phyloP scores from a whole-genome alignment of 2,888 invertebrate species.

The Meiosimyza platycephala region DNA sequence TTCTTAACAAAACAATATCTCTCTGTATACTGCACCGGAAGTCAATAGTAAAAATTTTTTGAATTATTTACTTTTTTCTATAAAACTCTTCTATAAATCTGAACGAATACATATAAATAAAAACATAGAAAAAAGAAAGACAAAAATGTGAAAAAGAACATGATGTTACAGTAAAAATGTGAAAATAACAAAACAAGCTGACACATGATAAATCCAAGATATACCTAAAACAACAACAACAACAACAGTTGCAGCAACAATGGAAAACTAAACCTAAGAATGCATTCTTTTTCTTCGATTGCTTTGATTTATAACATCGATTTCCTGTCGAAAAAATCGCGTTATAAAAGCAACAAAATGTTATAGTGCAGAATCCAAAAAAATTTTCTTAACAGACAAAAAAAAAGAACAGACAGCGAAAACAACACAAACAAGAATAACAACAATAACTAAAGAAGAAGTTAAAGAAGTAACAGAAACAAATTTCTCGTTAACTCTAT shows the following conservation, averaged over 20 bases:
- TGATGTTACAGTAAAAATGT: background rate
- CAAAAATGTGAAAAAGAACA: too few species aligned
- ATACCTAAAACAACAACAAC: background rate
- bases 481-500: slow-evolving; percentile 4
- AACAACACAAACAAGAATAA: slow-evolving; percentile 22
- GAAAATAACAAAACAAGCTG: slow-evolving; percentile 31
- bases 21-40: too few species aligned
- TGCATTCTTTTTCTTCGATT: slow-evolving; percentile 17
- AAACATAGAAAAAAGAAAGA: too few species aligned
- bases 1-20: too few species aligned
- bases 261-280: slow-evolving; percentile 6
- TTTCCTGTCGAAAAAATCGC: slow-evolving; percentile 45
- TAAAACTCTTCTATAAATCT: too few species aligned
- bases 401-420: slow-evolving; percentile 8
- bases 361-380: background rate
- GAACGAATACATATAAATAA: too few species aligned
- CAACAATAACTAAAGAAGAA: slow-evolving; percentile 26
- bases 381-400: slow-evolving; percentile 8
- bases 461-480: slow-evolving; percentile 9
- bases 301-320: slow-evolving; percentile 49
- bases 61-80: too few species aligned
- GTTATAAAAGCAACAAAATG: background rate
- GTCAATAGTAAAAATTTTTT: too few species aligned
- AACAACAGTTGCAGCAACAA: background rate
- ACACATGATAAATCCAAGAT: slow-evolving; percentile 30